Evolutionary conservation across 2,888 invertebrate species (phyloP), one percentile per base, ranked within the genome.

Genomic region (Xanthostigma xanthostigma): DNA sequence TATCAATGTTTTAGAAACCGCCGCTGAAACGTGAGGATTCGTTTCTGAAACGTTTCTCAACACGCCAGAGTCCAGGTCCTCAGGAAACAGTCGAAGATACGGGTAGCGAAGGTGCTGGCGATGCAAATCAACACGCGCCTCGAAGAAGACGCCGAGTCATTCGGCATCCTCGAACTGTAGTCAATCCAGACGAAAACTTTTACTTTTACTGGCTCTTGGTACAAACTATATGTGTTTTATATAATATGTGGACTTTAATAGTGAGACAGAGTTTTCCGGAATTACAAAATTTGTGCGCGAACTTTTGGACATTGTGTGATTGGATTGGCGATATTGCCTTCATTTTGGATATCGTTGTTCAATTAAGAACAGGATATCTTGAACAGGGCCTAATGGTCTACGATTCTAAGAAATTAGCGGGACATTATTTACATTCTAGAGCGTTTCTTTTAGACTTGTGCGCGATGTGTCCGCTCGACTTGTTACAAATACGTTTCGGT

Each of bases 361-460:
- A 95, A 68, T 79, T 95, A 58, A 75, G 95, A 54, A 95, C 95
- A 41, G 95, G 95, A 13, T 95, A 94, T 66, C 71, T 95, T 60
- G 94, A 95, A 66, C 92, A 92, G 63, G 95, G 93, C 39, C 77
- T 94, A 14, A 91, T 94, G 85, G 87, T 95, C 40, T 93, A 91
- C 70, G 88, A 95, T 65, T 84, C 84, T 52, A 84, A 78, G 62
- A 94, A 94, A 64, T 72, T 95, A 53, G 90, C 93, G 49, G 81
- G 81, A 55, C 92, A 93, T 65, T 95, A 95, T 67, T 71, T 91
- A 55, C 76, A 79, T 55, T 92, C 93, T 35, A 79, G 82, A 58
- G 77, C 84, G 55, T 94, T 95, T 64, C 71, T 89, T 40, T 70
- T 93, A 57, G 95, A 95, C 68, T 70, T 93, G 54, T 70, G 82